Base-by-base conservation (phyloP, 2,113 vertebrate species). In the Nothobranchius kuhntae region DNA sequence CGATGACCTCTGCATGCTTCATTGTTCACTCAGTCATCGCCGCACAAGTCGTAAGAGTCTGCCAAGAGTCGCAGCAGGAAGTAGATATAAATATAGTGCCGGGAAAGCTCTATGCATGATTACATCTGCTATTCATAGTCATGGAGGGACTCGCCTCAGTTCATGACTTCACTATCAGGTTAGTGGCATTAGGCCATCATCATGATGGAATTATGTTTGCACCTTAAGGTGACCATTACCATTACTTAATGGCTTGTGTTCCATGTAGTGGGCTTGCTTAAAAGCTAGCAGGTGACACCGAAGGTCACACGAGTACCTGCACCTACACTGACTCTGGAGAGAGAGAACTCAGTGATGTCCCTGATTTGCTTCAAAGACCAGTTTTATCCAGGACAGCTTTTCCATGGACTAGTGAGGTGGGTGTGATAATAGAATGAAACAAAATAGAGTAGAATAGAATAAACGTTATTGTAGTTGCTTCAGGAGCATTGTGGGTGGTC, bases 181-280 rank as follows among this genome's bases (percentile, higher is more conserved):
- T 24, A 62, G 51, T 13, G 13, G 58, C 17, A 35, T 47, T 17
- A 30, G 59, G 51, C 17, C 12, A 68, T 46, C 7, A n/a, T 47
- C 26, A 63, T 68, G 47, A 57, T 53, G n/a, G 40, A 68, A 26
- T 36, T 14, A 13, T 53, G 15, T 53, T 47, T 59, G 30, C 48
- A 69, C 54, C 50, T 26, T 60, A 65, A 53, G 67, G 55, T 60
- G 55, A 70, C 61, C 21, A 60, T 68, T 63, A 68, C 9, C 17
- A 21, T 52, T 56, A 15, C 45, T 40, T 57, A 66, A 52, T 61
- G 38, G 45, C 51, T 66, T 6, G 46, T 53, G 46, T 53, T 21
- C 13, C 45, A 52, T 52, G 56, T 55, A 24, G 14, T 11, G 13
- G 26, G 35, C 38, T 42, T 50, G 44, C 42, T 65, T 51, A 15